Base-by-base conservation (phyloP, 1,140 invertebrate species). In the Trachymyrmex septentrionalis region DNA sequence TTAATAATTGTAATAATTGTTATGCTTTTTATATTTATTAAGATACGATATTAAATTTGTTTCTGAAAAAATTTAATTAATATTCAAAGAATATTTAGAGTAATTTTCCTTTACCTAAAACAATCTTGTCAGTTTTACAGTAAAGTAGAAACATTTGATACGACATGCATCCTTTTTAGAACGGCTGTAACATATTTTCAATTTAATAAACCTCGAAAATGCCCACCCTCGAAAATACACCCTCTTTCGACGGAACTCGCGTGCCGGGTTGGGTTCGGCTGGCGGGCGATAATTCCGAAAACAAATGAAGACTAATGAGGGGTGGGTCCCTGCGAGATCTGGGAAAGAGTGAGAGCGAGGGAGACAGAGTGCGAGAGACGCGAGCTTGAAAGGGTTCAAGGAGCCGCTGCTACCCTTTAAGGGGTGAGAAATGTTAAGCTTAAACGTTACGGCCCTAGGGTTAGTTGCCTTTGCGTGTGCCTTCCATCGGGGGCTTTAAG, bases 271-370 rank as follows among this genome's bases (percentile, higher is more conserved):
- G 78, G 87, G 67, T 86, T 71, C 87, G 90, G 92, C 92, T 87
- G 92, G 92, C 81, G 92, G 93, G 94, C 93, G 93, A 95, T 95
- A 95, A 95, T 95, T 95, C 93, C 93, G 92, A 95, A 95, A 95
- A 95, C 94, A 95, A 95, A 95, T 95, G 95, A 95, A 95, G 94
- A 95, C 95, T 95, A 95, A 95, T 95, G 95, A 95, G 95, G 93
- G 93, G 93, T 92, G 92, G 92, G 92, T 86, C 80, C 81, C 77
- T 84, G 76, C 78, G 90, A 89, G 90, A 80, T 84, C 84, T 85
- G 76, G 87, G 91, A 91, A 92, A 90, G 85, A 92, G 89, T 86
- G 85, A 89, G 89, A 82, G 85, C 44, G 87, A 91, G 88, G 63
- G 92, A 93, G 89, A 93, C 75, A 88, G 87, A 90, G 10, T 76